phyloP scores from a whole-genome alignment of 2,888 invertebrate species.

The Suillia variegata region DNA sequence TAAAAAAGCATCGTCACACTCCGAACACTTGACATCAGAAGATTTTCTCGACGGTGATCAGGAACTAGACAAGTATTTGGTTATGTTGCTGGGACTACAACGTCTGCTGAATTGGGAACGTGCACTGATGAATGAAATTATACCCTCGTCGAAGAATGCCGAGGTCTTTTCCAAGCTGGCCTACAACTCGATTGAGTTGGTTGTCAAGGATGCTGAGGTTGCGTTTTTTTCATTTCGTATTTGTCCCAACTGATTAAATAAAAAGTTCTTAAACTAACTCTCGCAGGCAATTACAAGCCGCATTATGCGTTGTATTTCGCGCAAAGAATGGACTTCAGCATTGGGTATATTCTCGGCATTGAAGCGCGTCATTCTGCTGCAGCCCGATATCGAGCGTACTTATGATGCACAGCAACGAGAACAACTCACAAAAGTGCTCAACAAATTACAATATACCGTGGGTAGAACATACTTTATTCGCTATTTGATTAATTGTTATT shows the following conservation, averaged over 20 bases:
- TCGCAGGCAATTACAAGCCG: conserved; percentile 72
- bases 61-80: conserved; percentile 83
- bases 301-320: conserved; percentile 75
- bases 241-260: neutral
- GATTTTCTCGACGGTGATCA: conserved; percentile 69
- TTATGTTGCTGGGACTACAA: conserved; percentile 80
- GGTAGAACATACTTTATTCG: conserved; percentile 25
- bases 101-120: conserved; percentile 88
- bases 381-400: conserved; percentile 81
- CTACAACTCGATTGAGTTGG: conserved; percentile 80
- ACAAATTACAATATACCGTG: conserved; percentile 77
- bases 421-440: conserved; percentile 75
- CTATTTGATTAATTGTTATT: conserved; percentile 37
- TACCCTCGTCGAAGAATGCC: conserved; percentile 80
- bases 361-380: conserved; percentile 75
- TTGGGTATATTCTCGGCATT: conserved; percentile 82
- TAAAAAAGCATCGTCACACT: conserved; percentile 62
- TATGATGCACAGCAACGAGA: conserved; percentile 72
- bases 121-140: conserved; percentile 79
- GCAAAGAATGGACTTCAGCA: conserved; percentile 80
- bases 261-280: neutral
- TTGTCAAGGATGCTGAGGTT: conserved; percentile 86
- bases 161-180: conserved; percentile 84
- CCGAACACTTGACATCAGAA: conserved; percentile 57
- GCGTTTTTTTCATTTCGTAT: conserved; percentile 15